Conservation (phyloP, 1,140 invertebrate genomes). For the Papilio aristodemus region DNA sequence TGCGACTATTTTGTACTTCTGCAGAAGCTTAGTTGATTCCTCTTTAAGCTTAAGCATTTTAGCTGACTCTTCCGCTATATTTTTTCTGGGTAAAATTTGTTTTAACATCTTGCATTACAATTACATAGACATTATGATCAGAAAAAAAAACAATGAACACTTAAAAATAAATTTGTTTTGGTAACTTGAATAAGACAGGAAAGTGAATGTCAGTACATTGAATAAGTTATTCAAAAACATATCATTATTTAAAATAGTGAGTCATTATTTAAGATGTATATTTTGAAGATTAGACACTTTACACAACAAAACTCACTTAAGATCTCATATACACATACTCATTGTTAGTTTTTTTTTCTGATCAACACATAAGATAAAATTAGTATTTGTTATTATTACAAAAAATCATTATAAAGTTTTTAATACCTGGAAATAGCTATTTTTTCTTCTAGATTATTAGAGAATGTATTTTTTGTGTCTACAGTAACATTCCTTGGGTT, state of each 20-base stretch:
- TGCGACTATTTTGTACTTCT: conserved; percentile 71
- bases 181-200: too few relatives aligned
- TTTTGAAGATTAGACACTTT: too few relatives aligned
- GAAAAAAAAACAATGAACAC: background rate
- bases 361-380: background rate
- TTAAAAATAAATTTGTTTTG: too few relatives aligned
- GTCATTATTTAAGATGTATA: too few relatives aligned
- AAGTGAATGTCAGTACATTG: too few relatives aligned
- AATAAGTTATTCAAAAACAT: too few relatives aligned
- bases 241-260: too few relatives aligned
- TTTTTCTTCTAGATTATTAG: conserved; percentile 62
- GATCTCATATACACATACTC: too few relatives aligned
- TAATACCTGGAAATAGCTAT: conserved; percentile 68
- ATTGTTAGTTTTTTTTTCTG: background rate
- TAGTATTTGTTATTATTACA: too few relatives aligned
- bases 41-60: conserved; percentile 71
- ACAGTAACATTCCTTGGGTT: conserved; percentile 51
- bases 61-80: conserved; percentile 71
- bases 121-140: background rate
- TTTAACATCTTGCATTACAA: conserved; percentile 32
- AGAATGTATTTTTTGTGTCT: conserved; percentile 39
- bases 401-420: background rate
- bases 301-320: too few relatives aligned
- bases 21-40: conserved; percentile 63
- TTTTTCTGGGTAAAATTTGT: conserved; percentile 60